phyloP scores from a whole-genome alignment of 2,113 vertebrate species.

The Petrocephalus zakoni region DNA sequence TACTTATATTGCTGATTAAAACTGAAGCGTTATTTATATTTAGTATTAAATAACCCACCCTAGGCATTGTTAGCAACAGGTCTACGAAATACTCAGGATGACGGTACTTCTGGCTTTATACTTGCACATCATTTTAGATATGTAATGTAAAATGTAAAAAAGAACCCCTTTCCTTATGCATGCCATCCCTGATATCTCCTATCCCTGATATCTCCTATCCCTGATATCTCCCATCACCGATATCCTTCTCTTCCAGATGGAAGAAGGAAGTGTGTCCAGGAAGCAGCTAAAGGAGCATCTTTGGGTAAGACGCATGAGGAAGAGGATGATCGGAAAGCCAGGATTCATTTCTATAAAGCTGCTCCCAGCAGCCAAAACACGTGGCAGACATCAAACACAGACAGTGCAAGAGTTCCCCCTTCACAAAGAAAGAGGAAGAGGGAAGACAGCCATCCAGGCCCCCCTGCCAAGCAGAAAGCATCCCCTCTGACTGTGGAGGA shows the following conservation, averaged over 20 bases:
- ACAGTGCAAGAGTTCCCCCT: slow-evolving; percentile 28
- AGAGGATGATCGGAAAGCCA: slow-evolving; percentile 45
- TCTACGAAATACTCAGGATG: no score
- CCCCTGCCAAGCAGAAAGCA: slow-evolving; percentile 62
- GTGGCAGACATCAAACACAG: slow-evolving; percentile 10
- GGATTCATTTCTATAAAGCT: slow-evolving; percentile 77
- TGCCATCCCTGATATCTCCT: background rate
- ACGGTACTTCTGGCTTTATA: background rate
- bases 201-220: background rate
- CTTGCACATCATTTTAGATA: background rate
- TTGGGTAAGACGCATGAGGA: slow-evolving; percentile 28
- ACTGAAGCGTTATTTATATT: no score
- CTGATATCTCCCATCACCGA: no score
- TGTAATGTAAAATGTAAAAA: background rate
- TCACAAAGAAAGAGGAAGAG: slow-evolving; percentile 62
- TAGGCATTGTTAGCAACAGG: no score
- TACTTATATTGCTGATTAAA: background rate
- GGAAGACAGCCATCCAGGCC: slow-evolving; percentile 36
- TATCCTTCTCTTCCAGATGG: slow-evolving; percentile 66
- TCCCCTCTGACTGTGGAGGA: slow-evolving; percentile 71
- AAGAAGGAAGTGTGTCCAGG: slow-evolving; percentile 61
- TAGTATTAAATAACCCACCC: no score
- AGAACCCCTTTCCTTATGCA: background rate
- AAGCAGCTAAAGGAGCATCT: slow-evolving; percentile 48
- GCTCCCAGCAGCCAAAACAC: slow-evolving; percentile 33